These are phyloP conservation scores for Cyanoliseus patagonus DNA, from an alignment of 2,113 vertebrate genomes.

Conservation along the genomic window DNA sequence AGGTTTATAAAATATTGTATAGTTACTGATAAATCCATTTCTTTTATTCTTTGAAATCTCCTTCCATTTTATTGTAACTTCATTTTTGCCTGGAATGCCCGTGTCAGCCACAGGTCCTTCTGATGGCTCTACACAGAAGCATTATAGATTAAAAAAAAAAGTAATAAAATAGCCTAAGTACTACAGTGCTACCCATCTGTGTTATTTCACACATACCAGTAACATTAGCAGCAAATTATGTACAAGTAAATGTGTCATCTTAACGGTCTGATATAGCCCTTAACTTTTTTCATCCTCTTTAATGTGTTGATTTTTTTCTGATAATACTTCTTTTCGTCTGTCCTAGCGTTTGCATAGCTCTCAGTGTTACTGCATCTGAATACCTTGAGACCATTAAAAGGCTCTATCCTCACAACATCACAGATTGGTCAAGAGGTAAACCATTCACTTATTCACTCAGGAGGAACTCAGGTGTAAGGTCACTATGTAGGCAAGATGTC, in stretches of 20 bases:
- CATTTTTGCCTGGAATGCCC: constrained; percentile 48
- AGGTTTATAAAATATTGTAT: constrained; percentile 76
- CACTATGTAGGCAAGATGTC: background rate
- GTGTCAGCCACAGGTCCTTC: constrained; percentile 54
- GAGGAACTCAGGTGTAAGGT: background rate
- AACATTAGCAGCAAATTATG: background rate
- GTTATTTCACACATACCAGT: background rate
- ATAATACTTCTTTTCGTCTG: background rate
- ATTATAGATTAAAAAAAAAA: background rate
- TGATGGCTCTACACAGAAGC: constrained; percentile 60
- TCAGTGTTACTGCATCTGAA: background rate
- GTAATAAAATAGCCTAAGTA: background rate
- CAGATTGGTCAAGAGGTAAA: background rate
- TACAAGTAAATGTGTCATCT: background rate
- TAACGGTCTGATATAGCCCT: background rate
- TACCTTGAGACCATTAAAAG: background rate
- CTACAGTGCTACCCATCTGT: background rate
- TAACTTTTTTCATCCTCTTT: background rate
- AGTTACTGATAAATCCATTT: constrained; percentile 76
- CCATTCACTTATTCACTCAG: background rate
- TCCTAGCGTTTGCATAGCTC: background rate
- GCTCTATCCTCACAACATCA: background rate
- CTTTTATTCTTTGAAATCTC: constrained; percentile 65
- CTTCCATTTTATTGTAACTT: constrained; percentile 70
- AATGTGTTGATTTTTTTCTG: background rate